phyloP scores from a whole-genome alignment of 2,113 vertebrate species.

The Campylorhamphus procurvoides region DNA sequence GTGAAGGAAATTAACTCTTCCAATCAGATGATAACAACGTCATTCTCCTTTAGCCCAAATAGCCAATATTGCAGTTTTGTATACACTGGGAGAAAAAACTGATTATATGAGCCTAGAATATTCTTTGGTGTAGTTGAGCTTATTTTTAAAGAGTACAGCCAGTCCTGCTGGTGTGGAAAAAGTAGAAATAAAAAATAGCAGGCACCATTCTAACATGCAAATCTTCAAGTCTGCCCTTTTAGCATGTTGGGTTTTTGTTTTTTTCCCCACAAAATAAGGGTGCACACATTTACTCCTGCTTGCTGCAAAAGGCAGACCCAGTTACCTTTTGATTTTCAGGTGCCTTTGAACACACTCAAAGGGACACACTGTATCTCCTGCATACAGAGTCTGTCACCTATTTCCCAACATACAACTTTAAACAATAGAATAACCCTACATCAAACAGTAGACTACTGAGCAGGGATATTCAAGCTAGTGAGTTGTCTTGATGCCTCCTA shows the following conservation, averaged over 20 bases:
- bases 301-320: accelerated
- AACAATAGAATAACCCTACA: background rate
- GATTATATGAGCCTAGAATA: background rate
- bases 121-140: background rate
- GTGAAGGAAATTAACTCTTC: background rate
- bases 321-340: background rate
- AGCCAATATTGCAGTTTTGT: background rate
- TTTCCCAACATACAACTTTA: background rate
- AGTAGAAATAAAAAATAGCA: background rate
- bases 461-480: background rate
- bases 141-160: background rate
- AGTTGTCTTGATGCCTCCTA: accelerated
- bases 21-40: constrained; percentile 26
- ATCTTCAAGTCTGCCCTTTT: background rate
- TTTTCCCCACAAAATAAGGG: background rate
- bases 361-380: background rate
- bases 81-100: background rate
- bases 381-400: background rate
- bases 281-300: accelerated
- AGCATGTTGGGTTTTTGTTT: background rate
- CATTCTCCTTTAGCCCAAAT: background rate
- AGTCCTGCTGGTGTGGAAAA: background rate
- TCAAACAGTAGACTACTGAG: background rate
- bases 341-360: background rate
- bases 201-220: background rate